These are phyloP conservation scores for Malacosoma neustria DNA, from an alignment of 2,888 invertebrate genomes.

Conservation along the genomic window DNA sequence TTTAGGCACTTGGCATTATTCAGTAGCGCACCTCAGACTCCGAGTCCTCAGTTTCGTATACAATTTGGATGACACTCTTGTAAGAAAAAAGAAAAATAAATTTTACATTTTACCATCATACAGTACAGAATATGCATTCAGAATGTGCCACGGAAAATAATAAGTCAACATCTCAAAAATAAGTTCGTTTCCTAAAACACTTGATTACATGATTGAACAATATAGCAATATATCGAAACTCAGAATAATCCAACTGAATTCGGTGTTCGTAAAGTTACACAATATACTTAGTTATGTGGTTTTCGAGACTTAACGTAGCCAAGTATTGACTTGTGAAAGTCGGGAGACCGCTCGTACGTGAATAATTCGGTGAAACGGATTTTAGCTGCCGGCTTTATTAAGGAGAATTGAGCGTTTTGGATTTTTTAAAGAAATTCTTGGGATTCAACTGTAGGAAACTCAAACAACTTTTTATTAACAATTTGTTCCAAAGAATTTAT, in stretches of 20 bases:
- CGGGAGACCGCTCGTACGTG: slow-evolving; percentile 4
- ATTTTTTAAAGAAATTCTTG: not conserved
- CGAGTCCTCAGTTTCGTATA: too few relatives aligned
- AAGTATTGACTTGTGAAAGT: slow-evolving; percentile 8
- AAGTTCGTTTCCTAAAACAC: too few relatives aligned
- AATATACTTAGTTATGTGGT: slow-evolving; percentile 15
- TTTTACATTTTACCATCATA: too few relatives aligned
- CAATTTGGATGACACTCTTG: too few relatives aligned
- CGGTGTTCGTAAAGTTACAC: slow-evolving; percentile 9
- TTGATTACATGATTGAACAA: not conserved
- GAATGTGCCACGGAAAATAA: too few relatives aligned
- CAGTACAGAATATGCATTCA: too few relatives aligned
- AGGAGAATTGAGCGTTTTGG: not conserved
- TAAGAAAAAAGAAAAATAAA: too few relatives aligned
- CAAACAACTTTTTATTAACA: not conserved
- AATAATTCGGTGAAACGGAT: slow-evolving; percentile 3
- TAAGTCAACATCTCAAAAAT: not conserved
- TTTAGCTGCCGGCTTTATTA: not conserved
- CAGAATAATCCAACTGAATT: not conserved
- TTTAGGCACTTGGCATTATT: too few relatives aligned
- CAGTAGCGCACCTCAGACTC: too few relatives aligned
- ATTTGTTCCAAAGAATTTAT: not conserved
- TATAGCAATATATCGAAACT: not conserved
- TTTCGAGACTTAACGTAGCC: slow-evolving; percentile 9
- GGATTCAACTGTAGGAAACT: not conserved